Base-by-base conservation (phyloP, 2,888 invertebrate species). In the Liodrosophila aerea region DNA sequence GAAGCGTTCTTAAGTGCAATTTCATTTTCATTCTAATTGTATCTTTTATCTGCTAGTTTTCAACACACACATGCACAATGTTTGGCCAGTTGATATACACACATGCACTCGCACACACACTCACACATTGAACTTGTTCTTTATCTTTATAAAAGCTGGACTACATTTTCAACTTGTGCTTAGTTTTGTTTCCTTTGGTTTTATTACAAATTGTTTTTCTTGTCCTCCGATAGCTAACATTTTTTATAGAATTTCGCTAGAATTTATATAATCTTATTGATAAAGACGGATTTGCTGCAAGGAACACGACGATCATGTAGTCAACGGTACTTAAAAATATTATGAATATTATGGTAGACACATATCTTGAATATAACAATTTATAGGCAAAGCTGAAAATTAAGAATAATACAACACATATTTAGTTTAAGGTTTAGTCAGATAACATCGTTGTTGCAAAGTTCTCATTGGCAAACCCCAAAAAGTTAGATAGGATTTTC, bases 251-350 rank as follows among this genome's bases (percentile, higher is more conserved):
- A 34, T 13, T 41, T 22, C 4, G 9, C 39, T 34, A 9, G 39
- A 45, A 30, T 47, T 61, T 69, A 83, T 74, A 74, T 82, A 69
- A 73, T 64, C 64, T 85, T 84, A 83, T 77, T 16, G 41, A 71
- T 78, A 71, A 65, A 85, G 87, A 87, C 87, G 87, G 87, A 87
- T 82, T 87, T 64, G 75, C 81, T 82, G 73, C 76, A 81, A 88
- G 87, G 87, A 87, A 87, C 87, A 85, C 84, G 74, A 73, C 67
- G 60, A 76, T 63, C 65, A 74, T 72, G 61, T 65, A 60, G 52
- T 60, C 62, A 73, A 22, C 22, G 2, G 37, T 76, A 73, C 65
- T 80, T 70, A 70, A 68, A 57, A 45, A 30, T 64, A 30, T 58
- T 58, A 57, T 67, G 47, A 62, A 59, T 53, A 33, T 61, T 64